Conservation (phyloP, 1,140 invertebrate genomes). For the Venustaconcha ellipsiformis region DNA sequence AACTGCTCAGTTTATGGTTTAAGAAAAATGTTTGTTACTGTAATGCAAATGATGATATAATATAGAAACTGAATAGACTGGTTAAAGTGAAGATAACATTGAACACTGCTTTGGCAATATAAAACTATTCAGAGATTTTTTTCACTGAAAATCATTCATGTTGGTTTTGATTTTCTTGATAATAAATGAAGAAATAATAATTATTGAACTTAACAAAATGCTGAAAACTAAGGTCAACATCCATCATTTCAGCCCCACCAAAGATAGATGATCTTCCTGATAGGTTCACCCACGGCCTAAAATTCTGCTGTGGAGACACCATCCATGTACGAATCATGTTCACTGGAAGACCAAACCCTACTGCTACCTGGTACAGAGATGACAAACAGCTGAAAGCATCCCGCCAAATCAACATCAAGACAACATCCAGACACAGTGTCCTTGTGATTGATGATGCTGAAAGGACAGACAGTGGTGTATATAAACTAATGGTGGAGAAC, state of each 20-base stretch:
- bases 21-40: no score
- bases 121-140: no score
- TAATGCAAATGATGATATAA: no score
- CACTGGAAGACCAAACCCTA: conserved; percentile 94
- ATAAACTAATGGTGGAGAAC: conserved; percentile 94
- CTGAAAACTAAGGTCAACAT: not conserved
- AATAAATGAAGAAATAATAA: no score
- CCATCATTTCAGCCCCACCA: conserved; percentile 81
- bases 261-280: conserved; percentile 94
- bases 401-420: conserved; percentile 76
- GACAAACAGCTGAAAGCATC: conserved; percentile 92
- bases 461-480: conserved; percentile 92
- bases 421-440: conserved; percentile 89
- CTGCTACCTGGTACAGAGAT: conserved; percentile 92
- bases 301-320: conserved; percentile 97
- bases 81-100: no score
- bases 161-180: no score
- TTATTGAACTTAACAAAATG: no score
- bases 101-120: no score
- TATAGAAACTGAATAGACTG: no score
- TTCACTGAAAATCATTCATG: no score
- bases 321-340: conserved; percentile 98
- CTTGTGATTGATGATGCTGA: conserved; percentile 93
- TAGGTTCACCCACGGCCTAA: conserved; percentile 93
- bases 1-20: no score